Evolutionary conservation across 2,888 invertebrate species (phyloP), one percentile per base, ranked within the genome.

Genomic region (Allolobophora icterica): DNA sequence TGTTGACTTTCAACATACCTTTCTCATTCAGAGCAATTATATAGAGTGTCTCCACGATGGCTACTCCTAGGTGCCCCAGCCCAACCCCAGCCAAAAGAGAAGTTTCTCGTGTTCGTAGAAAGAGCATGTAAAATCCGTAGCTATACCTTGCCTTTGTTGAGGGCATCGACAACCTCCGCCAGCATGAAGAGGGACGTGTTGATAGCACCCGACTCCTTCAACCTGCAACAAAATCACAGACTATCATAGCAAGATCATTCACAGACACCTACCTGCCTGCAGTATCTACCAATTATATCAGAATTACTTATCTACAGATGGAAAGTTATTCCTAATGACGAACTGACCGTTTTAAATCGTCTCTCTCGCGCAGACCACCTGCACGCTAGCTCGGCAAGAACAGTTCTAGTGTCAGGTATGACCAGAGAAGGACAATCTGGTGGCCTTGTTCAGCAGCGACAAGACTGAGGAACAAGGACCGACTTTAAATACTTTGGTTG

Each of bases 121-220:
- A 38, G 17, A 5, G 13, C 15, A 35, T 35, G 38, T 13, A 40
- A 2, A 58, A 19, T 42, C 87, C 13, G 13, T 30, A 35, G 15
- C 83, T 94, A 91, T 92, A 95, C 94, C 93, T 94, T 92, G 21
- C 94, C 93, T 89, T 92, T 93, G 92, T 94, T 94, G 84, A 95
- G 94, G 83, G 95, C 94, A n/a, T n/a, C n/a, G n/a, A n/a, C n/a
- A 24, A 95, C 95, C 91, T 95, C 94, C 21, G 94, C 94, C 17
- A 95, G 92, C 4, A 94, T 94, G 93, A 94, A 94, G 92, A 95
- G 92, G 11, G 94, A 95, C 45, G 94, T 94, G 92, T 95, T 95
- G 91, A 95, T 94, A 45, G 94, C 94, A 30, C 94, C 94, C 93
- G 94, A 94, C 91, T 95, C 94, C 91, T 94, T 94, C 90, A 94